phyloP scores from a whole-genome alignment of 2,113 vertebrate genomes.

The Varanus salvator region DNA sequence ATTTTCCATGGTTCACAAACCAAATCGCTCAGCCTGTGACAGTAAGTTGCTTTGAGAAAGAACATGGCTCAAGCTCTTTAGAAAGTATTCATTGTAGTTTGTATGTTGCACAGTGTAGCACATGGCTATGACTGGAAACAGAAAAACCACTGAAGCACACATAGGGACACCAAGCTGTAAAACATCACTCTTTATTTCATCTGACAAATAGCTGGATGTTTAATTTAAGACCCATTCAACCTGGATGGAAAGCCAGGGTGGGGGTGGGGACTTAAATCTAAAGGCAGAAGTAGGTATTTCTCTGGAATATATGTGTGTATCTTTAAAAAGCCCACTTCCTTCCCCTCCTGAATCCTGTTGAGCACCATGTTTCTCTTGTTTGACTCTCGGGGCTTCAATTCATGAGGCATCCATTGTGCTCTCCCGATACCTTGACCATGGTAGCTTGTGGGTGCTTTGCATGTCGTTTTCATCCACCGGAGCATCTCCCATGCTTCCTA shows the following conservation, averaged over 20 bases:
- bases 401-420: no score
- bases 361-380: neutral
- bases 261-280: neutral
- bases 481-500: no score
- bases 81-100: constrained; percentile 22
- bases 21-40: constrained; percentile 27
- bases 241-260: neutral
- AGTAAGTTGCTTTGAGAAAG: constrained; percentile 45
- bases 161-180: neutral
- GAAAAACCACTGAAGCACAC: constrained; percentile 8
- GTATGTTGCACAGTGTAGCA: constrained; percentile 6
- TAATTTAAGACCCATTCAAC: neutral
- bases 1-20: constrained; percentile 39
- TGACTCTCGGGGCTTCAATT: neutral
- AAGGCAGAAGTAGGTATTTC: neutral
- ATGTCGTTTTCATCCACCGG: no score
- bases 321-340: neutral
- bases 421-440: no score
- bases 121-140: constrained; percentile 27
- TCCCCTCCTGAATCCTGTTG: neutral
- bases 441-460: no score
- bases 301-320: neutral
- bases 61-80: constrained; percentile 36
- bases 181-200: constrained; percentile 2
- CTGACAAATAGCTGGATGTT: constrained; percentile 16